These are phyloP conservation scores for Hyppa rectilinea DNA, from an alignment of 2,888 invertebrate genomes.

Conservation along the genomic window DNA sequence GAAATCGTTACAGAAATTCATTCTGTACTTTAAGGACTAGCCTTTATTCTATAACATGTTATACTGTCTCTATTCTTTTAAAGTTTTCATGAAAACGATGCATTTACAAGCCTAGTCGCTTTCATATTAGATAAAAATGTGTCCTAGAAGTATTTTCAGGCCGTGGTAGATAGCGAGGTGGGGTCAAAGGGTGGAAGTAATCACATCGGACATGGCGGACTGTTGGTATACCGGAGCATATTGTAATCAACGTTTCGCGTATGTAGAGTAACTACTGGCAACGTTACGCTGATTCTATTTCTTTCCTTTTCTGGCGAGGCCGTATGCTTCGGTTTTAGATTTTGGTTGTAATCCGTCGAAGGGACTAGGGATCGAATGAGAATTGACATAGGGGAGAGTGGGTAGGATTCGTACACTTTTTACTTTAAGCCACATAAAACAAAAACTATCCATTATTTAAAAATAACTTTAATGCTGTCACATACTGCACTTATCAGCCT, in stretches of 20 bases:
- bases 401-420: too few species aligned
- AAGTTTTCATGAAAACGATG: background rate
- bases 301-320: constrained; percentile 14
- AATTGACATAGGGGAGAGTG: too few species aligned
- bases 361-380: background rate
- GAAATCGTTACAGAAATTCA: background rate
- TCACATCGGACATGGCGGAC: constrained; percentile 18
- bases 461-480: too few species aligned
- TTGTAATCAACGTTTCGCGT: constrained; percentile 37
- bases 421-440: too few species aligned
- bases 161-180: constrained; percentile 14
- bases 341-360: background rate
- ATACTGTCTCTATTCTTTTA: background rate
- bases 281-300: constrained; percentile 6
- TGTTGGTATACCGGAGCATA: constrained; percentile 9
- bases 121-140: constrained; percentile 14
- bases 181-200: constrained; percentile 27
- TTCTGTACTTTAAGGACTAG: background rate
- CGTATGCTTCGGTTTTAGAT: constrained; percentile 4
- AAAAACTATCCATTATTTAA: too few species aligned
- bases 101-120: background rate
- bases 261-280: too few species aligned
- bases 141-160: constrained; percentile 19
- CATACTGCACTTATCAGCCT: too few species aligned
- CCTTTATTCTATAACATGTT: background rate